Evolutionary conservation across 1,140 invertebrate species (phyloP).

Genomic region (Formica selysi): DNA sequence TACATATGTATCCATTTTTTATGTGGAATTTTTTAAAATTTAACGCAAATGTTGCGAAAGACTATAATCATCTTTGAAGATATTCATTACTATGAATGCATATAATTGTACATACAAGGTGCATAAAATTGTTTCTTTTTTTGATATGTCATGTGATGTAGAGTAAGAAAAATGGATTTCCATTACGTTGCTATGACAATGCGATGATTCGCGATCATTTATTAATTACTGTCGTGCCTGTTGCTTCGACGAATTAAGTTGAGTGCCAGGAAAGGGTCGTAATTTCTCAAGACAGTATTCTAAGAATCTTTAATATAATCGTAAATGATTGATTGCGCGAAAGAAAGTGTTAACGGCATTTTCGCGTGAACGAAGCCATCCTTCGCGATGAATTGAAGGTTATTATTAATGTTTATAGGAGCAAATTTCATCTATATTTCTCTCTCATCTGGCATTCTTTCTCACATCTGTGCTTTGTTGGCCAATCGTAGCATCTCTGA

Average conservation of each 20-base stretch:
- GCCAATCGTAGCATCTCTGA: slow-evolving; percentile 17
- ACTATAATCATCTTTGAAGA: neutral
- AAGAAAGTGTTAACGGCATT: slow-evolving; percentile 32
- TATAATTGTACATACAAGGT: neutral
- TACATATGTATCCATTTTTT: neutral
- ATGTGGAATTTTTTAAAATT: neutral
- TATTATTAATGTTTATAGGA: slow-evolving; percentile 50
- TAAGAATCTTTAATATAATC: slow-evolving; percentile 45
- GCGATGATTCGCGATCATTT: slow-evolving; percentile 25
- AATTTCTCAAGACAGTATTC: slow-evolving; percentile 48
- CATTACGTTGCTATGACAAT: slow-evolving; percentile 52
- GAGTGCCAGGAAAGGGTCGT: slow-evolving; percentile 6
- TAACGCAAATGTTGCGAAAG: neutral
- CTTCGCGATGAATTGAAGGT: slow-evolving; percentile 42
- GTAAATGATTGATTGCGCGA: slow-evolving; percentile 45
- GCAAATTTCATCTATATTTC: slow-evolving; percentile 16
- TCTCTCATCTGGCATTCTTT: neutral
- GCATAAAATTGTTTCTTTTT: slow-evolving; percentile 15
- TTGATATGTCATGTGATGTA: neutral
- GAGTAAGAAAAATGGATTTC: slow-evolving; percentile 43
- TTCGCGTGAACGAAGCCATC: slow-evolving; percentile 42
- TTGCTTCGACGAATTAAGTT: slow-evolving; percentile 38
- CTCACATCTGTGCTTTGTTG: neutral
- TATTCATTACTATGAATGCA: neutral
- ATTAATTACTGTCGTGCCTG: slow-evolving; percentile 28